Evolutionary conservation across 92 coral and sea anemone genomes (phyloP).

Genomic region (Plumapathes pennacea): DNA sequence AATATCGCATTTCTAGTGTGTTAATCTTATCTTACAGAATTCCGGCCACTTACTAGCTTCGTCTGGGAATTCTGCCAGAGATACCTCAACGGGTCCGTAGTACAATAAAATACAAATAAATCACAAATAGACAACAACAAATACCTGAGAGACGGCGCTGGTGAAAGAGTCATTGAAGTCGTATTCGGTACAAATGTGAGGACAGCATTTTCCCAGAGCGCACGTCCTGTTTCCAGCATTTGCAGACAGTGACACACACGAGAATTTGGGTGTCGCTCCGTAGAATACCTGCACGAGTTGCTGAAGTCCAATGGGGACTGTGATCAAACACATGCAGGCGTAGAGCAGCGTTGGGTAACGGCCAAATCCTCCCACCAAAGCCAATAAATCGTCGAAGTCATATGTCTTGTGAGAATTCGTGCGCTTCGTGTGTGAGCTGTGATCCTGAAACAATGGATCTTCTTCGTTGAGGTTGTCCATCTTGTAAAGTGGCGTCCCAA

Average conservation of each 20-base stretch:
- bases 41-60: no score
- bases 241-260: slow-evolving; percentile 9
- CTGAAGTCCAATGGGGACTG: slow-evolving; percentile 74
- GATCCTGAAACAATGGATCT: no score
- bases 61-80: not conserved
- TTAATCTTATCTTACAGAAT: no score
- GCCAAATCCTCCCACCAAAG: slow-evolving; percentile 75
- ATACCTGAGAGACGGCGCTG: slow-evolving; percentile 55
- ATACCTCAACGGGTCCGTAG: not conserved
- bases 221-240: slow-evolving; percentile 2
- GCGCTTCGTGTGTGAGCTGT: no score
- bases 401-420: slow-evolving; percentile 12
- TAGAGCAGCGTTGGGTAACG: slow-evolving; percentile 57
- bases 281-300: slow-evolving; percentile 70
- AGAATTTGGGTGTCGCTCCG: slow-evolving; percentile 67
- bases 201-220: slow-evolving; percentile 30
- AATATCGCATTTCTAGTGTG: slow-evolving; percentile 1
- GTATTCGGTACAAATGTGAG: slow-evolving; percentile 23
- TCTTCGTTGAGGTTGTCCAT: no score
- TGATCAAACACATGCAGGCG: slow-evolving; percentile 56
- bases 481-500: no score
- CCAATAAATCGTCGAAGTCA: slow-evolving; percentile 65
- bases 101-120: not conserved
- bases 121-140: not conserved
- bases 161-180: slow-evolving; percentile 37